These are phyloP conservation scores for Melinopterus prodromus DNA, from an alignment of 2,888 invertebrate species.

Conservation along the genomic window DNA sequence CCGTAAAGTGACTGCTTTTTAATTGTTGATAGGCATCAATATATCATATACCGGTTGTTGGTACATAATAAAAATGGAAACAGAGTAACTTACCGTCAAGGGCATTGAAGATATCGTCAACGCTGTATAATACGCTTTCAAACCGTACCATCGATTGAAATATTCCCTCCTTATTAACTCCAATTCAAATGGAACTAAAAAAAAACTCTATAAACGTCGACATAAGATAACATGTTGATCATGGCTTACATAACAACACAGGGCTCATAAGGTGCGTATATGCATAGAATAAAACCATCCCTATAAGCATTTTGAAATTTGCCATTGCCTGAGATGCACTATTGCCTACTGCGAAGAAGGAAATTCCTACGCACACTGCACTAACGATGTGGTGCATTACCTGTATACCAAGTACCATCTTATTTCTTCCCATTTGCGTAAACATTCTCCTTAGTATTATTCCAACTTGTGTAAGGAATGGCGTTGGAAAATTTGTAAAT, in stretches of 20 bases:
- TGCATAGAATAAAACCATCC: slow-evolving; percentile 31
- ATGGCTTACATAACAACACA: slow-evolving; percentile 34
- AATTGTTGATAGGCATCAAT: background rate
- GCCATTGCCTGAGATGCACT: slow-evolving; percentile 27
- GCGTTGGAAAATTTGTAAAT: slow-evolving; percentile 21
- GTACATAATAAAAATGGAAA: background rate
- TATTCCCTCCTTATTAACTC: slow-evolving; percentile 78
- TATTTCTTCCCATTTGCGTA: slow-evolving; percentile 33
- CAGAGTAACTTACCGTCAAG: slow-evolving; percentile 66
- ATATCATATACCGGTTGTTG: background rate
- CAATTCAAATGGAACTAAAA: slow-evolving; percentile 79
- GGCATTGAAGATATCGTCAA: slow-evolving; percentile 79
- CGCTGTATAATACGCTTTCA: slow-evolving; percentile 78
- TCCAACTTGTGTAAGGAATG: slow-evolving; percentile 27
- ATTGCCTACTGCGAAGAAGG: slow-evolving; percentile 31
- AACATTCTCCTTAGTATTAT: slow-evolving; percentile 32
- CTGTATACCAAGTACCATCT: slow-evolving; percentile 31
- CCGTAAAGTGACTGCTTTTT: no score
- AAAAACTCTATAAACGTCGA: slow-evolving; percentile 8
- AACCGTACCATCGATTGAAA: slow-evolving; percentile 83
- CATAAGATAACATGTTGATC: background rate
- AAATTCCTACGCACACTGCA: slow-evolving; percentile 26
- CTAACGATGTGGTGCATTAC: slow-evolving; percentile 33
- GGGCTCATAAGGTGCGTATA: slow-evolving; percentile 36
- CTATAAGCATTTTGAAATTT: slow-evolving; percentile 33